Conservation (phyloP, 2,888 invertebrate genomes). For the Diarsia dahlii region DNA sequence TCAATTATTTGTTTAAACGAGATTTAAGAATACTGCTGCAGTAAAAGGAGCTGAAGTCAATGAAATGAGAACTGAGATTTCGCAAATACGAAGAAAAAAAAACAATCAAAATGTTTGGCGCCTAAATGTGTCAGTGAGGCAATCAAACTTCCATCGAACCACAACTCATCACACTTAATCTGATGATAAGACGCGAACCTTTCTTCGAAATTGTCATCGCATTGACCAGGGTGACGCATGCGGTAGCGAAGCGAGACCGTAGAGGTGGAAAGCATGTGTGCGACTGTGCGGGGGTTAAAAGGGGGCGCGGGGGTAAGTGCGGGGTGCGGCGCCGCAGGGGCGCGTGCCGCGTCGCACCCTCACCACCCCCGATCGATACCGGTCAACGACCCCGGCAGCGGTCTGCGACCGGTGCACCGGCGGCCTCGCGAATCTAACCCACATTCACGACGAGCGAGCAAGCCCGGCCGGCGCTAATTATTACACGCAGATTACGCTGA, state of each 20-base stretch:
- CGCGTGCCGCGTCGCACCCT: conserved; percentile 80
- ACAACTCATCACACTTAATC: conserved; percentile 37
- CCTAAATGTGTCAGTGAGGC: conserved; percentile 20
- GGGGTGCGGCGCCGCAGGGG: conserved; percentile 83
- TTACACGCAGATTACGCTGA: conserved; percentile 80
- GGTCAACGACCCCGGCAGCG: conserved; percentile 88
- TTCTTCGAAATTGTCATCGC: conserved; percentile 65
- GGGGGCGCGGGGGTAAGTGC: conserved; percentile 45
- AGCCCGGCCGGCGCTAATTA: conserved; percentile 79
- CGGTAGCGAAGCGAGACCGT: conserved; percentile 83
- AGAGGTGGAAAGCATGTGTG: conserved; percentile 73
- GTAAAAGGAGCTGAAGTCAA: not conserved
- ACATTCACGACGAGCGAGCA: conserved; percentile 73
- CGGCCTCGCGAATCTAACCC: conserved; percentile 84
- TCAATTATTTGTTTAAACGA: not conserved
- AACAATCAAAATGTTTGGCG: not conserved
- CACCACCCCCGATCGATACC: conserved; percentile 86
- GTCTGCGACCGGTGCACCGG: conserved; percentile 86
- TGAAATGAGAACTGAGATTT: not conserved
- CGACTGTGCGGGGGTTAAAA: conserved; percentile 28
- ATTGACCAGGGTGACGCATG: conserved; percentile 87
- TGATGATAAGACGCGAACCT: conserved; percentile 59
- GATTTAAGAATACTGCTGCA: not conserved
- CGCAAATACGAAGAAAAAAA: not conserved
- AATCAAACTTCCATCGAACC: conserved; percentile 28